Conservation (phyloP, 1,140 invertebrate species). For the Cotesia vestalis region DNA sequence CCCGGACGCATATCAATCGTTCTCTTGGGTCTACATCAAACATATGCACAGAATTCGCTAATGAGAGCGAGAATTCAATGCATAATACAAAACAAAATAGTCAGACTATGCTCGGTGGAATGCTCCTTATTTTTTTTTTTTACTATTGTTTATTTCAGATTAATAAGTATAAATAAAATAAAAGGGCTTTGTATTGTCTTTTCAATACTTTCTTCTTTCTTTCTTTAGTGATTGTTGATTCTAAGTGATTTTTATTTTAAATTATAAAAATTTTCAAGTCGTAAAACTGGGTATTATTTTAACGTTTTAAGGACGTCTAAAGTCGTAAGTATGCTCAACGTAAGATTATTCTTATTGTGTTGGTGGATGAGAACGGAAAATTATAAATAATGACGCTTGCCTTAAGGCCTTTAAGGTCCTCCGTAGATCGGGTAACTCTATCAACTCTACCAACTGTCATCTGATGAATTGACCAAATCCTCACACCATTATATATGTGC, state of each 20-base stretch:
- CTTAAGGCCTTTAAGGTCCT: background rate
- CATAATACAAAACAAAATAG: conserved; percentile 24
- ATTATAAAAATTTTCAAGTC: no score
- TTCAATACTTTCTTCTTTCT: no score
- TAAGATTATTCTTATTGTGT: conserved; percentile 5
- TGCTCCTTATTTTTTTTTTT: conserved; percentile 38
- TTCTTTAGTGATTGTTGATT: no score
- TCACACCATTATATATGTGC: background rate
- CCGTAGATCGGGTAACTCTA: background rate
- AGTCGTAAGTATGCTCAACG: no score
- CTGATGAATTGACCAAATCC: conserved; percentile 5
- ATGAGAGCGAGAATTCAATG: conserved; percentile 57
- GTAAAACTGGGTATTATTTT: no score
- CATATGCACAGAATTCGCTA: conserved; percentile 49
- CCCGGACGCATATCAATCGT: conserved; percentile 54
- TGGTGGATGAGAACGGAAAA: conserved; percentile 53
- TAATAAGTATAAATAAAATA: no score
- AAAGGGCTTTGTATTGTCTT: no score
- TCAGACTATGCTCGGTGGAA: conserved; percentile 50
- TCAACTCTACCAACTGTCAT: background rate
- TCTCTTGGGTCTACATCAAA: conserved; percentile 28
- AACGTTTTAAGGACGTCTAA: no score
- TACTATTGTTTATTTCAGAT: no score
- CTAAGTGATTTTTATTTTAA: no score
- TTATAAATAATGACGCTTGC: conserved; percentile 60